phyloP scores from a whole-genome alignment of 30 jellyfish, hydroid and myxozoan species.

The Pelagia noctiluca region DNA sequence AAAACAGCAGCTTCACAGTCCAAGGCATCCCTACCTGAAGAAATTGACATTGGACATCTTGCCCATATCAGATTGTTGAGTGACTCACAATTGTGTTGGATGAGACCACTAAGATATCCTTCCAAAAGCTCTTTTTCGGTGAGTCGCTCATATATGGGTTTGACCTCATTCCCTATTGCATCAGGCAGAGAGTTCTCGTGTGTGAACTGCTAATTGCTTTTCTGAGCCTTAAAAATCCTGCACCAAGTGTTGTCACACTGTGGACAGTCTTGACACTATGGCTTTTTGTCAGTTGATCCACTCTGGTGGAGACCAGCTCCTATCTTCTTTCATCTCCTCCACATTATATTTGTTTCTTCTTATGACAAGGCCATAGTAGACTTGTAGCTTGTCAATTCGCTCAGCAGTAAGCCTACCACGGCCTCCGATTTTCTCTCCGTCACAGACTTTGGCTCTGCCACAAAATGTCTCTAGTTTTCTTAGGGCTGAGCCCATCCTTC shows the following conservation, averaged over 20 bases:
- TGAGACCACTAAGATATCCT: constrained; percentile 34
- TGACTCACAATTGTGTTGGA: constrained; percentile 30
- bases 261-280: constrained; percentile 21
- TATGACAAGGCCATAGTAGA: constrained; percentile 19
- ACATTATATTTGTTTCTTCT: constrained; percentile 18
- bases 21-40: constrained; percentile 22
- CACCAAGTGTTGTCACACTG: constrained; percentile 13
- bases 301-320: constrained; percentile 16
- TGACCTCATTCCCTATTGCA: not conserved
- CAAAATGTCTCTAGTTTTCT: not conserved
- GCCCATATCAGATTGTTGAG: constrained; percentile 39
- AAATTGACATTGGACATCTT: constrained; percentile 15
- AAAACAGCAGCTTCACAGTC: constrained; percentile 19
- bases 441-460: not conserved
- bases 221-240: not conserved
- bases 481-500: not conserved
- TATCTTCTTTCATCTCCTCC: not conserved
- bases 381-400: constrained; percentile 20
- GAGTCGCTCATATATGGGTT: not conserved
- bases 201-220: too few species aligned
- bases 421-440: constrained; percentile 21
- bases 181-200: too few species aligned
- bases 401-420: constrained; percentile 15
- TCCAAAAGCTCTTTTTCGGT: not conserved
- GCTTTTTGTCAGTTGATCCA: constrained; percentile 14